phyloP scores from a whole-genome alignment of 2,113 vertebrate species.

The Corydoras sp. region DNA sequence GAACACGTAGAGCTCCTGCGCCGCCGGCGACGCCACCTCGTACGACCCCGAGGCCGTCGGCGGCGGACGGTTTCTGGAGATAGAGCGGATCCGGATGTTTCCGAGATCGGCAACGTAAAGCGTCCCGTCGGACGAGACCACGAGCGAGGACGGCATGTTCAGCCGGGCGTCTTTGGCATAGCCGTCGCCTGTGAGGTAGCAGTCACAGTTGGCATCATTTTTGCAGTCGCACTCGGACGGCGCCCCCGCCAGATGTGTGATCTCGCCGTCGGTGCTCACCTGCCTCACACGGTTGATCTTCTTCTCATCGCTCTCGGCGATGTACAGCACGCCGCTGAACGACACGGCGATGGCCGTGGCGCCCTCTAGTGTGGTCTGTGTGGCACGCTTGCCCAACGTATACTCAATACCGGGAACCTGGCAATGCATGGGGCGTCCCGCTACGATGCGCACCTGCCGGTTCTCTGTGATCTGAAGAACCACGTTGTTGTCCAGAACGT shows the following conservation, averaged over 20 bases:
- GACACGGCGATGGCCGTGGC: conserved; percentile 89
- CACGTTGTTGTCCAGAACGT: conserved; percentile 95
- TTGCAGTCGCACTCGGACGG: conserved; percentile 95
- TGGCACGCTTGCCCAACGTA: conserved; percentile 78
- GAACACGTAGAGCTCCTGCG: conserved; percentile 95
- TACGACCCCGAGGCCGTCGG: conserved; percentile 79
- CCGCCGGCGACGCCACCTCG: conserved; percentile 88
- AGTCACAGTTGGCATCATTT: conserved; percentile 96
- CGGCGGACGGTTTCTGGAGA: conserved; percentile 80
- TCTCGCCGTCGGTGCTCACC: conserved; percentile 94
- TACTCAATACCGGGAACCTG: conserved; percentile 94
- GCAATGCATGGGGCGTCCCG: conserved; percentile 93
- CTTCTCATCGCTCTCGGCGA: conserved; percentile 95
- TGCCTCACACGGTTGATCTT: conserved; percentile 94
- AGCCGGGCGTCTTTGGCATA: conserved; percentile 94
- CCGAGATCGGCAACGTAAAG: conserved; percentile 92
- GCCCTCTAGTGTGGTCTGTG: conserved; percentile 91
- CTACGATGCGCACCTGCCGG: conserved; percentile 91
- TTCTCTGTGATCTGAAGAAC: conserved; percentile 97
- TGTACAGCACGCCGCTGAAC: conserved; percentile 90
- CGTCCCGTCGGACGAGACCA: conserved; percentile 89
- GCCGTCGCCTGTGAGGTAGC: conserved; percentile 89
- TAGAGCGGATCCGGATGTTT: conserved; percentile 90
- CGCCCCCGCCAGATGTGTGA: conserved; percentile 86
- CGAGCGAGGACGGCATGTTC: conserved; percentile 86